phyloP scores from a whole-genome alignment of 2,888 invertebrate genomes.

The Lepidochitona cinerea region DNA sequence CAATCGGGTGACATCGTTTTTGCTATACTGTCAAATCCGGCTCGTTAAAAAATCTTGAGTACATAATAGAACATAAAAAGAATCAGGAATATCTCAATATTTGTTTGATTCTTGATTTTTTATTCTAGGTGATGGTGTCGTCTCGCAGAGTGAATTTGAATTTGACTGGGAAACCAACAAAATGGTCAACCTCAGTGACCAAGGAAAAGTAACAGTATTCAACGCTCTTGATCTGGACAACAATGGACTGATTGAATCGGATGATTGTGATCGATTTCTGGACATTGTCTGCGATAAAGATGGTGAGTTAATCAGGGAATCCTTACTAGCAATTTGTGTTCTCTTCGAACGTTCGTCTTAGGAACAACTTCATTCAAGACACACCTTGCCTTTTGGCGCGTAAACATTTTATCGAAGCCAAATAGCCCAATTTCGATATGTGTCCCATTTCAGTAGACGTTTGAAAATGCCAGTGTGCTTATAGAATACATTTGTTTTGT shows the following conservation, averaged over 20 bases:
- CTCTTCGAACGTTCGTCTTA: too few species aligned
- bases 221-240: neutral
- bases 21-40: neutral
- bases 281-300: neutral
- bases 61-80: too few species aligned
- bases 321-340: too few species aligned
- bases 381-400: too few species aligned
- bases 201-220: neutral
- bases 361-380: too few species aligned
- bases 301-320: neutral
- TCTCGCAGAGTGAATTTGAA: neutral
- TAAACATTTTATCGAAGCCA: too few species aligned
- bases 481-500: too few species aligned
- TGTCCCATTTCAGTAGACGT: too few species aligned
- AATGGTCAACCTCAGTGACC: neutral
- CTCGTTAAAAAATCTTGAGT: neutral
- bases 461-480: too few species aligned
- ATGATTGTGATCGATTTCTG: neutral
- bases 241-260: neutral
- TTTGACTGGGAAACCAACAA: neutral
- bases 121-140: neutral
- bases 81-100: neutral
- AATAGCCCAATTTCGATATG: too few species aligned
- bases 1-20: too few species aligned
- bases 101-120: neutral